phyloP scores from a whole-genome alignment of 2,113 vertebrate genomes.

The Cryptomyrus ogoouensis region DNA sequence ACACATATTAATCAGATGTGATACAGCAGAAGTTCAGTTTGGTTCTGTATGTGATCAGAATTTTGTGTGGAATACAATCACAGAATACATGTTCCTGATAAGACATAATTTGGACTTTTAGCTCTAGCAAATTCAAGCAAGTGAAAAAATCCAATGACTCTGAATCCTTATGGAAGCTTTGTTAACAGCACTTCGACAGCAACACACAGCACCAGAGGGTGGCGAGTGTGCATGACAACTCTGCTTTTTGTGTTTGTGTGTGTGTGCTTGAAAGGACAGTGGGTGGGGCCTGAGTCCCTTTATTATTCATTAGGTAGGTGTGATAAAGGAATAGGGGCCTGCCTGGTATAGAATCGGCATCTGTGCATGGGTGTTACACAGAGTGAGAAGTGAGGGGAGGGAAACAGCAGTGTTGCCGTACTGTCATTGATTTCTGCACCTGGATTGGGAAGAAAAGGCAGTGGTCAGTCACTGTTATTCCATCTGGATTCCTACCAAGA shows the following conservation, averaged over 20 bases:
- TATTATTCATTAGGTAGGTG: conserved; percentile 64
- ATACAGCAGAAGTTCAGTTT: neutral
- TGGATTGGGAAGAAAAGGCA: neutral
- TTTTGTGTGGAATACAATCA: neutral
- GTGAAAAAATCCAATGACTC: neutral
- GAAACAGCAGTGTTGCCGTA: neutral
- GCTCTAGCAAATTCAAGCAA: neutral
- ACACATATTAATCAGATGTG: neutral
- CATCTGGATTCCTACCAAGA: conserved; percentile 2
- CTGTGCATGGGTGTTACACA: conserved; percentile 26
- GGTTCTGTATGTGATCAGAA: neutral
- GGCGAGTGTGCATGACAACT: neutral
- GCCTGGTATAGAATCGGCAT: conserved; percentile 51
- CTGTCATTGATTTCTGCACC: neutral
- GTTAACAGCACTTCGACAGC: neutral
- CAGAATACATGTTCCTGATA: conserved; percentile 13
- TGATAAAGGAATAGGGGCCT: conserved; percentile 44
- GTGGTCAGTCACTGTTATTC: neutral
- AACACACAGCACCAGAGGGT: conserved; percentile 21
- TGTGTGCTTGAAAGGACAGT: conserved; percentile 8
- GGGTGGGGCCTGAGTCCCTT: conserved; percentile 35
- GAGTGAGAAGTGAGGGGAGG: neutral
- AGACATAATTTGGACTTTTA: conserved; percentile 8
- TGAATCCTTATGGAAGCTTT: conserved; percentile 32
- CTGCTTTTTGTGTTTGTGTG: conserved; percentile 12